Conservation (phyloP, 2,888 invertebrate genomes). For the Drosophila conformis region DNA sequence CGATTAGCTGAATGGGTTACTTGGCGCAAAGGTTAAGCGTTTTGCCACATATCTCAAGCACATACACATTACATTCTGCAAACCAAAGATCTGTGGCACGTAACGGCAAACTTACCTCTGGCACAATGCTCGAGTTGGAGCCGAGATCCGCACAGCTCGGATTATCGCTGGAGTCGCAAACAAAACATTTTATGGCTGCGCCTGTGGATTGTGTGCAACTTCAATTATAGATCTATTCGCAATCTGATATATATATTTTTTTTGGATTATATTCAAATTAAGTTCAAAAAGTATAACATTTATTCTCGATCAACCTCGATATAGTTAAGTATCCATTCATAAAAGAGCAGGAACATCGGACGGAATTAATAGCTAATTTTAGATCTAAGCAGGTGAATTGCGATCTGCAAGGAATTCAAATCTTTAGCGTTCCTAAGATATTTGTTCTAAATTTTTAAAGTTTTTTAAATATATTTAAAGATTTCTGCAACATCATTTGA, state of each 20-base stretch:
- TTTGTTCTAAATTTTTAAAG: not conserved
- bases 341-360: not conserved
- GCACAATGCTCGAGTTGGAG: slow-evolving; percentile 79
- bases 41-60: slow-evolving; percentile 9
- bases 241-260: slow-evolving; percentile 4
- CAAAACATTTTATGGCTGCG: slow-evolving; percentile 86
- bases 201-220: slow-evolving; percentile 74
- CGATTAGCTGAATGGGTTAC: slow-evolving; percentile 36
- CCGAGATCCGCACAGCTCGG: slow-evolving; percentile 85
- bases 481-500: not conserved
- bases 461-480: not conserved
- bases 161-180: slow-evolving; percentile 86
- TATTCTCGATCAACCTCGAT: not conserved
- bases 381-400: not conserved
- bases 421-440: not conserved
- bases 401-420: not conserved
- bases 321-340: not conserved
- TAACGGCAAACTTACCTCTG: slow-evolving; percentile 78
- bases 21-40: slow-evolving; percentile 38
- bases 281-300: not conserved
- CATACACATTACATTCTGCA: not conserved
- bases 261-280: not conserved
- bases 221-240: not conserved
- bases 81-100: not conserved
- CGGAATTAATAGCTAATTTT: not conserved